Evolutionary conservation across 1,140 invertebrate genomes (phyloP).

Genomic region (Tetramorium simillimum): DNA sequence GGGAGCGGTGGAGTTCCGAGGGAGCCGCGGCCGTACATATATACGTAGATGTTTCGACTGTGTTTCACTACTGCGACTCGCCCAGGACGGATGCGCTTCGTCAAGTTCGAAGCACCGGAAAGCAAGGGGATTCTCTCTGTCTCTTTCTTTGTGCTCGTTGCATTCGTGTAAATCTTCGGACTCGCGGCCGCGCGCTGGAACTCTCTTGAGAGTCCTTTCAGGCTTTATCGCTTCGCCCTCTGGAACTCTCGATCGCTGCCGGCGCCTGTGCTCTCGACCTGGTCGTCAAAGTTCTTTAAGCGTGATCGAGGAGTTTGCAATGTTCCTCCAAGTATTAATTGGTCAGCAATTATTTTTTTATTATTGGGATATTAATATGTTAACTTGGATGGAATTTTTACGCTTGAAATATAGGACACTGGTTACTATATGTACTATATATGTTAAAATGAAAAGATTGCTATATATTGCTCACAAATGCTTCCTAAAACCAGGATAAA

Average conservation of each 20-base stretch:
- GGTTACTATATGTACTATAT: too few species aligned
- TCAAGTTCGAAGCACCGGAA: conserved; percentile 47
- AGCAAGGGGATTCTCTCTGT: conserved; percentile 35
- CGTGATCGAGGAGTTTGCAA: conserved; percentile 45
- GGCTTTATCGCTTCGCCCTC: conserved; percentile 46
- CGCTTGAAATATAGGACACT: neutral
- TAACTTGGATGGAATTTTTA: neutral
- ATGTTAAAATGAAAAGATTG: neutral
- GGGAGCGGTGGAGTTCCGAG: conserved; percentile 58
- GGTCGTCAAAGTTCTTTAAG: conserved; percentile 21
- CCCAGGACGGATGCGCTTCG: conserved; percentile 37
- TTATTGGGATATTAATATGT: neutral
- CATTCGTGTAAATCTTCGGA: conserved; percentile 37
- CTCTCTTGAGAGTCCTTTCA: conserved; percentile 54
- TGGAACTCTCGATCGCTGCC: conserved; percentile 39
- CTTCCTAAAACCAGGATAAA: neutral
- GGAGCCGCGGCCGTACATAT: neutral
- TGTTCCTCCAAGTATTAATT: conserved; percentile 34
- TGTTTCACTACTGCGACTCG: conserved; percentile 57
- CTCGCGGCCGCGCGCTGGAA: neutral
- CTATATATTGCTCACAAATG: neutral
- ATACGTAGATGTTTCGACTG: conserved; percentile 37
- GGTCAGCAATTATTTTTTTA: neutral
- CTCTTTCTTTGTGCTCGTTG: conserved; percentile 5
- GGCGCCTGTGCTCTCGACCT: conserved; percentile 12